Conservation (phyloP, 2,888 invertebrate species). For the Pseudolycoriella hygida region DNA sequence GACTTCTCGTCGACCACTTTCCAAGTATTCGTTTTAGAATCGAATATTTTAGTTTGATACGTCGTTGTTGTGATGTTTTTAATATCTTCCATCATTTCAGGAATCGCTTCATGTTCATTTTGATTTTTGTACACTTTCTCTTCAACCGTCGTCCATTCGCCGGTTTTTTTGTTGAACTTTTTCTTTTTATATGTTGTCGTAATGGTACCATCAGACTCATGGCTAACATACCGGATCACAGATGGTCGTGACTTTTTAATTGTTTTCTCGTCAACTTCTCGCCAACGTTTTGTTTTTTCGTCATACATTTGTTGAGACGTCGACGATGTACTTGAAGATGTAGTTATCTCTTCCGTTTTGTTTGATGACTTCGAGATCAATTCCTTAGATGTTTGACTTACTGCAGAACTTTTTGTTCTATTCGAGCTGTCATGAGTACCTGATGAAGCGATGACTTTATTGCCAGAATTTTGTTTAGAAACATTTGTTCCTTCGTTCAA, state of each 20-base stretch:
- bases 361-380: background rate
- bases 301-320: conserved; percentile 21
- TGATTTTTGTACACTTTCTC: conserved; percentile 33
- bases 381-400: background rate
- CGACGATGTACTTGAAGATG: background rate
- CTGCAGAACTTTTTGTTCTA: too few species aligned
- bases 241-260: conserved; percentile 17
- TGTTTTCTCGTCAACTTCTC: conserved; percentile 20
- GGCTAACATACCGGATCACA: conserved; percentile 27
- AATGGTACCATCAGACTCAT: conserved; percentile 24
- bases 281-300: conserved; percentile 27
- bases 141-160: conserved; percentile 31
- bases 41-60: conserved; percentile 29
- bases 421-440: too few species aligned
- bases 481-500: too few species aligned
- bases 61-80: conserved; percentile 29
- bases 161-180: conserved; percentile 25
- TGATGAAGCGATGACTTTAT: background rate
- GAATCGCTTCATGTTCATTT: conserved; percentile 17
- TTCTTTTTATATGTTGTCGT: conserved; percentile 29
- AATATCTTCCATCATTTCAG: conserved; percentile 30
- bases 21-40: conserved; percentile 28
- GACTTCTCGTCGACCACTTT: conserved; percentile 29
- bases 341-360: background rate
- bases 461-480: background rate